phyloP scores from a whole-genome alignment of 2,797 vertebrate species.

The Poeciliopsis presidionis region DNA sequence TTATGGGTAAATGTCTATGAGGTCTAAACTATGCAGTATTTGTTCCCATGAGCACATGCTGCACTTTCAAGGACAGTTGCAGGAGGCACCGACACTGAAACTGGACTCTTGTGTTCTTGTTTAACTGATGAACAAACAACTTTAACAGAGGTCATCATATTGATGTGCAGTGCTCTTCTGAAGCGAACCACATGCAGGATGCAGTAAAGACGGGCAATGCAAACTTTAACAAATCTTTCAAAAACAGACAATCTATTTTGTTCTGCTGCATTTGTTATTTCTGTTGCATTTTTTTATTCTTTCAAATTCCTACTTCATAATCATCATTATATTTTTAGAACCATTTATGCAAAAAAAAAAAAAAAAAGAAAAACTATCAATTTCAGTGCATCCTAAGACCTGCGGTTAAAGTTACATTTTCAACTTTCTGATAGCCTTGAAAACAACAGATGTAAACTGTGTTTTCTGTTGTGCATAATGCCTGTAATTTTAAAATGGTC shows the following conservation, averaged over 20 bases:
- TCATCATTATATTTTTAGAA: background rate
- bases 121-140: slow-evolving; percentile 22
- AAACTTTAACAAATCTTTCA: background rate
- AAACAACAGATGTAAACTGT: background rate
- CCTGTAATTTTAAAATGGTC: background rate
- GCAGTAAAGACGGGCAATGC: background rate
- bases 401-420: background rate
- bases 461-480: background rate
- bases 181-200: background rate
- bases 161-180: background rate
- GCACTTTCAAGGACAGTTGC: slow-evolving; percentile 39
- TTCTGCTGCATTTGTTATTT: background rate
- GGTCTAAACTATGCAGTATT: background rate
- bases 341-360: no score
- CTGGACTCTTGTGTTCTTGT: slow-evolving; percentile 39
- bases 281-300: background rate
- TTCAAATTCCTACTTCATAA: background rate
- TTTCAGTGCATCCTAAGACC: background rate
- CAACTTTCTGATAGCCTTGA: background rate
- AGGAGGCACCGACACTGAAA: slow-evolving; percentile 42
- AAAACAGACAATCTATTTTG: background rate
- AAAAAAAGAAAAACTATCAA: background rate
- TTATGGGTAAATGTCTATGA: background rate
- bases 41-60: slow-evolving; percentile 21
- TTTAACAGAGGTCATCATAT: background rate